Evolutionary conservation across 2,113 vertebrate genomes (phyloP), one percentile per base, ranked within the genome.

Genomic region (Corynorhinus townsendii): DNA sequence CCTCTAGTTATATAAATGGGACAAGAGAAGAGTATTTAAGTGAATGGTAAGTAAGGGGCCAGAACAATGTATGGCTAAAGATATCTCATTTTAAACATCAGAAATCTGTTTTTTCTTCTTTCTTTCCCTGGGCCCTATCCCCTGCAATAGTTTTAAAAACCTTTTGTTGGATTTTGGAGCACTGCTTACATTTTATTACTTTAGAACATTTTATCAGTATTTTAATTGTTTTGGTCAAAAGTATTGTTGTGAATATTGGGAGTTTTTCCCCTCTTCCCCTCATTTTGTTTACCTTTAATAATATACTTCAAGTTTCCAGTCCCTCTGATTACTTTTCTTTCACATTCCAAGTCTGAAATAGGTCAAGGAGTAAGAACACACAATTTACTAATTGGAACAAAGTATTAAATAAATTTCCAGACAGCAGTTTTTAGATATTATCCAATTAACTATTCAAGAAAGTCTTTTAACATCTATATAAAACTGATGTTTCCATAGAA

Each of bases 401-500:
- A 12, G 12, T 15, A 83, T 12, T 40, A 26, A 56, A n/a, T 11
- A 91, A n/a, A 71, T 47, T 83, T 38, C 16, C 76, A 22, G 68
- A 66, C 11, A 62, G 16, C 1, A 20, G 0, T 82, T 56, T 86
- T 88, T 24, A 89, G 35, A 83, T 75, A 38, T 24, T 11, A 40
- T 1, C n/a, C 14, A 4, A 0, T 20, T 95, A 52, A 75, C 14
- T 71, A 28, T 16, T n/a, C 3, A 3, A 40, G n/a, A 79, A 87
- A 91, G 43, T 43, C 19, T 4, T 75, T 90, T 11, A 43, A 14
- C 52, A 54, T 86, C 4, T 80, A 2, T 59, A n/a, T 66, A 64
- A 85, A 83, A 68, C n/a, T 91, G 11, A 40, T 71, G 52, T 43
- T 96, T 72, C 24, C 47, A 28, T 47, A 71, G 15, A 89, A 40